These are phyloP conservation scores for Pavo muticus DNA, from an alignment of 2,113 vertebrate species.

Conservation along the genomic window DNA sequence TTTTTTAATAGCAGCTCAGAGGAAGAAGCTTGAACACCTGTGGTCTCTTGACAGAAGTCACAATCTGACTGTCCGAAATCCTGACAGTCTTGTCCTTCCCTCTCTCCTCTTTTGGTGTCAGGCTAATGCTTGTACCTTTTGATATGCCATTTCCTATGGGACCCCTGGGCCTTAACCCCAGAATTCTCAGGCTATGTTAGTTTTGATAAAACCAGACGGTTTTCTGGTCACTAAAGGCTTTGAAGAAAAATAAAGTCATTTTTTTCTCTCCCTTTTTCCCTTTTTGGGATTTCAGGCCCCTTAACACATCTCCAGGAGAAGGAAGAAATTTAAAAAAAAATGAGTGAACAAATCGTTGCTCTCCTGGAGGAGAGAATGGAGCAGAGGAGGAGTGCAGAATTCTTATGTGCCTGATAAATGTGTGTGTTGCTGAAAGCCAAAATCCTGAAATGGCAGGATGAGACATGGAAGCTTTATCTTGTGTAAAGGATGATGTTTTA, in stretches of 20 bases:
- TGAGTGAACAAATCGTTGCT: neutral
- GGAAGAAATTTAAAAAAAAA: neutral
- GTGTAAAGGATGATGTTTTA: neutral
- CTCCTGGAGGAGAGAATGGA: neutral
- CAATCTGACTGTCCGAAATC: neutral
- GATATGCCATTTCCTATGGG: neutral
- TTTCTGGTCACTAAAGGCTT: neutral
- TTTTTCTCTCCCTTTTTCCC: neutral
- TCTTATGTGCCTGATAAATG: neutral
- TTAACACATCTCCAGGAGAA: neutral
- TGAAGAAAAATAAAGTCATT: neutral
- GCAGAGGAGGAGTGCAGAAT: neutral
- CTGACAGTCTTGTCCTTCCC: neutral
- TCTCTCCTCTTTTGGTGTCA: neutral
- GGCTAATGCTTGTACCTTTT: slow-evolving; percentile 29
- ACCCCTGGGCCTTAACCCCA: neutral
- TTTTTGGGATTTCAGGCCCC: neutral
- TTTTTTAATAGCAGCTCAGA: neutral
- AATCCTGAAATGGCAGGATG: neutral
- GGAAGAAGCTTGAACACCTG: neutral
- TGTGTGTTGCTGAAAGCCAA: neutral
- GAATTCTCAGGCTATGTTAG: neutral
- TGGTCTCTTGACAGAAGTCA: neutral
- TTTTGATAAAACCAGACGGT: neutral
- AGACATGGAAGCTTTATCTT: neutral